Base-by-base conservation (phyloP, 1,140 invertebrate genomes). In the Drosophila bocqueti region DNA sequence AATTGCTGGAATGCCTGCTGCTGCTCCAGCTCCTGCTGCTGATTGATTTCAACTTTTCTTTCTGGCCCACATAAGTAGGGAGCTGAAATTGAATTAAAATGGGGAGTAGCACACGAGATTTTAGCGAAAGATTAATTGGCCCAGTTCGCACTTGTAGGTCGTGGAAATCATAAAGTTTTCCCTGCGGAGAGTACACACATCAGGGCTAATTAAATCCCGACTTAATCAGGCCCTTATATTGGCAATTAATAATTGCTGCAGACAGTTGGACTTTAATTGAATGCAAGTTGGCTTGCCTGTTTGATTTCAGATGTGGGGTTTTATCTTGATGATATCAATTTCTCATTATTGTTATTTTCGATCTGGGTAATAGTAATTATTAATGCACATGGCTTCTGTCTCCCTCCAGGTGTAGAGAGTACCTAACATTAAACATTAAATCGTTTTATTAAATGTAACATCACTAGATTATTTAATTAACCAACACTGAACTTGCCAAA, bases 1-100 rank as follows among this genome's bases (percentile, higher is more conserved):
- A 82, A 76, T 73, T 64, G 68, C 55, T 50, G 40, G 61, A 68
- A 55, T 65, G 72, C 65, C 76, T 65, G 45, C 50, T 54, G 50
- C 50, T 73, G 47, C 52, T 47, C 10, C 45, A 15, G 26, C 24
- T 58, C 6, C 31, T 21, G 4, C 34, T 38, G 21, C 34, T 64
- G 50, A 68, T 78, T 68, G 73, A 81, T 81, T 74, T 74, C 42
- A 65, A 46, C 42, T 36, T 67, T 61, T 43, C 36, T 24, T 58
- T 38, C 43, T 36, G 65, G 29, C 66, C 45, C 74, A 3, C 24
- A 67, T 61, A 73, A 73, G 74, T 74, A 61, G 81, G 47, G 65
- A n/a, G n/a, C 43, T 4, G n/a, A 61, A 73, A 73, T 73, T 45
- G 21, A 72, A 73, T 73, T 73, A 45, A 52, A 46, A 40, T 40